A percentile compares a stretch with the other conserved stretches of the same genome.
Evolutionary conservation across 2,113 vertebrate genomes (phyloP).

Genomic region (Apistogramma diplotaenia): DNA sequence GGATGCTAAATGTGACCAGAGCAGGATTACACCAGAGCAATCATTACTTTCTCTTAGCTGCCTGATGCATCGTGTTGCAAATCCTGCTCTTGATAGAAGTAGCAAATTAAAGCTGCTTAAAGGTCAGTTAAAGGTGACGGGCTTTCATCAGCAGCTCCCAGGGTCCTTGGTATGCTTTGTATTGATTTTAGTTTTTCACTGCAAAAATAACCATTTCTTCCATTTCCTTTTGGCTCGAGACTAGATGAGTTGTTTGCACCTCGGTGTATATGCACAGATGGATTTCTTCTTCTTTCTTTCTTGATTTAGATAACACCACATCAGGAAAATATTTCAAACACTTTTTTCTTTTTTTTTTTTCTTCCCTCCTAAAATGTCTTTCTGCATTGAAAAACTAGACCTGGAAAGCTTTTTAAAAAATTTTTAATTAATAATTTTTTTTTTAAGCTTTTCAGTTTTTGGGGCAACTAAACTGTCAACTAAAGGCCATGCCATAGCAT

Average conservation of each 20-base stretch:
- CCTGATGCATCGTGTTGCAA: conserved; percentile 49
- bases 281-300: background rate
- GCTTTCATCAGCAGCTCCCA: conserved; percentile 30
- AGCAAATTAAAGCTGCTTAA: conserved; percentile 60
- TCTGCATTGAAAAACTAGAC: background rate
- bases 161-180: conserved; percentile 13
- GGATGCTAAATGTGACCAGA: conserved; percentile 28
- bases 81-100: conserved; percentile 45
- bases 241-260: background rate
- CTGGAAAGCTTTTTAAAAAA: background rate
- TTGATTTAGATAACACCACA: background rate
- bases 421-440: background rate
- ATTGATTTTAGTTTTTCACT: conserved; percentile 29
- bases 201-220: conserved; percentile 17
- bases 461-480: background rate
- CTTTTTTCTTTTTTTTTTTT: background rate
- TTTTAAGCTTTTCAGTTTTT: background rate
- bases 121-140: conserved; percentile 56
- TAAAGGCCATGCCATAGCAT: background rate
- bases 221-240: background rate
- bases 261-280: background rate
- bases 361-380: background rate
- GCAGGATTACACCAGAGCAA: conserved; percentile 34
- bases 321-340: background rate
- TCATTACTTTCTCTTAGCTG: conserved; percentile 48